Evolutionary conservation across 2,888 invertebrate genomes (phyloP).

Genomic region (Rhodophaea formosa): DNA sequence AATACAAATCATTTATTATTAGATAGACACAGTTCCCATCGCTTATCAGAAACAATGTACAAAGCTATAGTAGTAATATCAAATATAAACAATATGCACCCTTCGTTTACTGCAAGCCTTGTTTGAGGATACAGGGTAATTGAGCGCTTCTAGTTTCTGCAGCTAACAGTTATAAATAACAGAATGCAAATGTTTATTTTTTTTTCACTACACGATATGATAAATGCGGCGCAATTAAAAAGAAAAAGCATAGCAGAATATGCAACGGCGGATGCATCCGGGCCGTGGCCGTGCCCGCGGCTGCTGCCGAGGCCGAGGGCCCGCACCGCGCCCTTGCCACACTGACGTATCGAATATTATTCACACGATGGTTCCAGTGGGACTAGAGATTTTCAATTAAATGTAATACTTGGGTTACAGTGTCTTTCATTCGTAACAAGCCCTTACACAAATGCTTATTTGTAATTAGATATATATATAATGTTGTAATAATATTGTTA

Average conservation of each 20-base stretch:
- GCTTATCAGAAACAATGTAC: slow-evolving; percentile 87
- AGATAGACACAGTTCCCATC: slow-evolving; percentile 87
- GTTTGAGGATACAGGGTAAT: slow-evolving; percentile 77
- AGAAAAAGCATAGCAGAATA: slow-evolving; percentile 76
- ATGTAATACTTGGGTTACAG: slow-evolving; percentile 84
- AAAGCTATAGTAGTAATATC: slow-evolving; percentile 85
- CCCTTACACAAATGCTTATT: slow-evolving; percentile 84
- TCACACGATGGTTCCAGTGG: slow-evolving; percentile 82
- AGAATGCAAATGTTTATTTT: slow-evolving; percentile 75
- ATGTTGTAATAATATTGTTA: slow-evolving; percentile 77
- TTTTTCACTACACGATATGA: slow-evolving; percentile 73
- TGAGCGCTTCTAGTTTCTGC: slow-evolving; percentile 79
- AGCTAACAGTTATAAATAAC: slow-evolving; percentile 72
- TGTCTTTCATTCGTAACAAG: slow-evolving; percentile 81
- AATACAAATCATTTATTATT: slow-evolving; percentile 87
- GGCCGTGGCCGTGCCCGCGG: slow-evolving; percentile 32
- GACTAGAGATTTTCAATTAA: slow-evolving; percentile 86
- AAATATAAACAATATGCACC: slow-evolving; percentile 82
- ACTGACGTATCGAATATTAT: slow-evolving; percentile 54
- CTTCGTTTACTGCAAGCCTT: slow-evolving; percentile 81
- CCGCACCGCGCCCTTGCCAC: slow-evolving; percentile 28
- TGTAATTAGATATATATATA: slow-evolving; percentile 69
- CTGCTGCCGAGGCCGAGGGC: slow-evolving; percentile 32
- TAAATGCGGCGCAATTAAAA: slow-evolving; percentile 73
- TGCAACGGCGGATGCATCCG: slow-evolving; percentile 37